phyloP scores from a whole-genome alignment of 2,888 invertebrate species.

The Caenorhabditis sp. region DNA sequence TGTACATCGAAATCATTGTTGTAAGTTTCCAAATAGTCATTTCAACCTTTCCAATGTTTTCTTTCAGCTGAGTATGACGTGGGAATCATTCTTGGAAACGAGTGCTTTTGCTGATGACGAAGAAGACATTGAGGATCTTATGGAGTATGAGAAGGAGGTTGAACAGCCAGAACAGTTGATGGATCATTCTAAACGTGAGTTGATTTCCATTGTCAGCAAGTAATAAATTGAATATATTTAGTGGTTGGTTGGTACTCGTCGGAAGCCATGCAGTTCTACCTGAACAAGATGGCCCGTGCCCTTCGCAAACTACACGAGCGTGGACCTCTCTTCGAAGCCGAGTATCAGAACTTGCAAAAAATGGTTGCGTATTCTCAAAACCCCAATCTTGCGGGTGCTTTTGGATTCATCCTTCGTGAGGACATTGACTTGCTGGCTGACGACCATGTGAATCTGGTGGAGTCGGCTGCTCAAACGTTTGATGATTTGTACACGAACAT shows the following conservation, averaged over 20 bases:
- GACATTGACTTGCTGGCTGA: conserved; percentile 2
- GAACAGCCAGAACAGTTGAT: conserved; percentile 21
- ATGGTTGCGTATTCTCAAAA: conserved; percentile 36
- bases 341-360: conserved; percentile 24
- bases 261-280: conserved; percentile 47
- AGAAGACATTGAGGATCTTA: background rate
- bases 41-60: background rate
- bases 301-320: conserved; percentile 48
- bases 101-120: conserved; percentile 24
- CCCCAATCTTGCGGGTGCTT: conserved; percentile 14
- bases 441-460: background rate
- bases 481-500: conserved; percentile 12
- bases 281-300: conserved; percentile 51
- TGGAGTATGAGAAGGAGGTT: conserved; percentile 8
- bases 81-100: conserved; percentile 14
- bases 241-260: conserved; percentile 50
- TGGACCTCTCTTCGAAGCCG: conserved; percentile 23
- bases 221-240: conserved; percentile 8
- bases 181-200: conserved; percentile 41
- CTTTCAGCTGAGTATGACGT: conserved; percentile 39
- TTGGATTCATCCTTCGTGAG: conserved; percentile 17
- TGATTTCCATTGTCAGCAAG: background rate
- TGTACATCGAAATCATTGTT: conserved; percentile 44
- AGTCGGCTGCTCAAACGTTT: conserved; percentile 30
- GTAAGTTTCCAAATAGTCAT: conserved; percentile 7